These are phyloP conservation scores for Chamaetylas fuelleborni DNA, from an alignment of 2,113 vertebrate species.

Conservation along the genomic window DNA sequence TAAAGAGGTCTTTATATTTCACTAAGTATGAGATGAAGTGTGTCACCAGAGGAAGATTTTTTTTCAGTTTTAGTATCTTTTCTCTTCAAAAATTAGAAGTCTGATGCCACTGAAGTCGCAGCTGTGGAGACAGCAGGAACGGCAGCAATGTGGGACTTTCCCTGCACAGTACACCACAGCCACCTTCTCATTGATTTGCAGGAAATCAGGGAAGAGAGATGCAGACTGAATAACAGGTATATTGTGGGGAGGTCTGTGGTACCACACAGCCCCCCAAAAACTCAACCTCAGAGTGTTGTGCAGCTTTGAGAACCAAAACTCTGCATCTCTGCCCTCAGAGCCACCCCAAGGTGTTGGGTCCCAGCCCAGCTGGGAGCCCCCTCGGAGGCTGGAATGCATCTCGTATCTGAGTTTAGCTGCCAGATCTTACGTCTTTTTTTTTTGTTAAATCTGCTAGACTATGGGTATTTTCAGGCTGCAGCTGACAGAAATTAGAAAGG, in stretches of 20 bases:
- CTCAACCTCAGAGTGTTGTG: neutral
- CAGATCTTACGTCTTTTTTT: neutral
- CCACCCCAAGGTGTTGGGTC: neutral
- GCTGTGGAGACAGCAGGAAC: neutral
- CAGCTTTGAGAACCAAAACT: neutral
- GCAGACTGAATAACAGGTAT: neutral
- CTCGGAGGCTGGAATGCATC: neutral
- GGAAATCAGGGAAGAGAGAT: neutral
- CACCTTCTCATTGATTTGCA: neutral
- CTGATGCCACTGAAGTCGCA: neutral
- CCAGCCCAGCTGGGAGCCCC: neutral
- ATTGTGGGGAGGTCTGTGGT: neutral
- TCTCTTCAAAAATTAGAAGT: neutral
- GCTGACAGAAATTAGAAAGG: constrained; percentile 38
- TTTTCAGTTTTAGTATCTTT: constrained; percentile 3
- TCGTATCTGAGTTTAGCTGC: neutral
- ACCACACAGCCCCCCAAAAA: too few species aligned
- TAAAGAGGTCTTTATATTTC: constrained; percentile 45
- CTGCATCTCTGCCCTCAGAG: accelerated
- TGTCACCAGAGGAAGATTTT: constrained; percentile 42
- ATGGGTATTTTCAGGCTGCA: neutral
- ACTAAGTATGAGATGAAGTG: constrained; percentile 49
- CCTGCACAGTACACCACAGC: accelerated
- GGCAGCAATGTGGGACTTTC: neutral
- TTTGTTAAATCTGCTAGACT: neutral